phyloP scores from a whole-genome alignment of 2,797 vertebrate genomes.

The Gallinago stenura region DNA sequence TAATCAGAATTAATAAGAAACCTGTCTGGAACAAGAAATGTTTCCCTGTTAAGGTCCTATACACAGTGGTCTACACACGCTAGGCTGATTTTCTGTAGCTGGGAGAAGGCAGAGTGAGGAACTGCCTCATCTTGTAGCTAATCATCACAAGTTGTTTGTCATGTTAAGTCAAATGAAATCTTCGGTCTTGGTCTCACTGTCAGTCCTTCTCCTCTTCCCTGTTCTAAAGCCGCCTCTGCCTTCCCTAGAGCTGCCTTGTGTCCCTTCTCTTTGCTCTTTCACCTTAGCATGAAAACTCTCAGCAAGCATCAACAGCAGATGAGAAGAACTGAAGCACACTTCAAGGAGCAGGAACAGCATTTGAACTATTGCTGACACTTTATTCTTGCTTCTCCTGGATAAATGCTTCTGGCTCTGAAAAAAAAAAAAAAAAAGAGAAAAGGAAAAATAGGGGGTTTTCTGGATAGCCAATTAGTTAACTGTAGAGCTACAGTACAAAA shows the following conservation, averaged over 20 bases:
- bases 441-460: too few relatives aligned
- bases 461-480: background rate
- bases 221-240: background rate
- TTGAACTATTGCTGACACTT: background rate
- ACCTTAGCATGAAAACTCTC: background rate
- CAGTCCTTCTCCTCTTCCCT: background rate
- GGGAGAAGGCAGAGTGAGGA: background rate
- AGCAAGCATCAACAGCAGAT: background rate
- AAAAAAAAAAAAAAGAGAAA: background rate
- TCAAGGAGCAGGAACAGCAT: background rate
- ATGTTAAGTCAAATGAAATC: background rate
- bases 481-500: background rate
- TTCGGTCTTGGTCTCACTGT: background rate
- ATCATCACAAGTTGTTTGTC: background rate
- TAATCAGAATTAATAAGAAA: background rate
- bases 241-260: background rate
- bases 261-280: background rate
- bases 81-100: background rate
- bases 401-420: background rate
- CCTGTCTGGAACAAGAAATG: background rate
- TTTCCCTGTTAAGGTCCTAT: background rate
- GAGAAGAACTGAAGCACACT: background rate
- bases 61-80: background rate
- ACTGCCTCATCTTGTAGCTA: background rate
- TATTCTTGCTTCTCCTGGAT: background rate